These are phyloP conservation scores for Apamea sordens DNA, from an alignment of 2,888 invertebrate genomes.

Conservation along the genomic window DNA sequence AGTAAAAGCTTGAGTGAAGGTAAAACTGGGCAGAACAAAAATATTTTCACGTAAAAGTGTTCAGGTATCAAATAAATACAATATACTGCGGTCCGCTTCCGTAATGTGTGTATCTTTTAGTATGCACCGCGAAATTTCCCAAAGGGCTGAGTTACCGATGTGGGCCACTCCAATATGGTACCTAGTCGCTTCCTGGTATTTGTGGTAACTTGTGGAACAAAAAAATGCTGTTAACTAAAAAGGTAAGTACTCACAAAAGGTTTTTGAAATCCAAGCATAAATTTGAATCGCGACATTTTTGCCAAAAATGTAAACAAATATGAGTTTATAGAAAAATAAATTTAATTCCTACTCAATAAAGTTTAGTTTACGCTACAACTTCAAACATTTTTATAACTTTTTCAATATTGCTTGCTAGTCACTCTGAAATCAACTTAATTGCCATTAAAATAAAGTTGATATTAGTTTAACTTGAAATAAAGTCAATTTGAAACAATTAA, in stretches of 20 bases:
- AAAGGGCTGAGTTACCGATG: slow-evolving; percentile 54
- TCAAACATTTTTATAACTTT: no score
- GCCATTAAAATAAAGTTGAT: no score
- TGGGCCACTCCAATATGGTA: slow-evolving; percentile 40
- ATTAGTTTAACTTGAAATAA: no score
- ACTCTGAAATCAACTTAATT: no score
- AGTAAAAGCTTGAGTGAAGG: background rate
- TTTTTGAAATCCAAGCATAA: background rate
- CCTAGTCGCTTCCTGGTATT: slow-evolving; percentile 27
- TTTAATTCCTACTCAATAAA: no score
- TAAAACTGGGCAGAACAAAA: slow-evolving; percentile 19
- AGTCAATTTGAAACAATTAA: no score
- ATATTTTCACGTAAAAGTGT: slow-evolving; percentile 22
- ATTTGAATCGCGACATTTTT: no score
- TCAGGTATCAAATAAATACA: slow-evolving; percentile 41
- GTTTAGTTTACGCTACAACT: no score
- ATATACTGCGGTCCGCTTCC: slow-evolving; percentile 34
- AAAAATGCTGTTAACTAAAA: background rate
- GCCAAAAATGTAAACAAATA: no score
- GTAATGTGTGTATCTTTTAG: slow-evolving; percentile 47
- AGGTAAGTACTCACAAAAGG: background rate
- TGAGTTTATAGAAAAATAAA: no score
- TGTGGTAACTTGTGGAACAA: slow-evolving; percentile 24
- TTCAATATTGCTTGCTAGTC: no score
- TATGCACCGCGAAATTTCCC: slow-evolving; percentile 63